A percentile compares a stretch with the other conserved stretches of the same genome.
These are phyloP conservation scores for Drosophila serrata DNA, from an alignment of 1,140 invertebrate genomes.

Conservation along the genomic window DNA sequence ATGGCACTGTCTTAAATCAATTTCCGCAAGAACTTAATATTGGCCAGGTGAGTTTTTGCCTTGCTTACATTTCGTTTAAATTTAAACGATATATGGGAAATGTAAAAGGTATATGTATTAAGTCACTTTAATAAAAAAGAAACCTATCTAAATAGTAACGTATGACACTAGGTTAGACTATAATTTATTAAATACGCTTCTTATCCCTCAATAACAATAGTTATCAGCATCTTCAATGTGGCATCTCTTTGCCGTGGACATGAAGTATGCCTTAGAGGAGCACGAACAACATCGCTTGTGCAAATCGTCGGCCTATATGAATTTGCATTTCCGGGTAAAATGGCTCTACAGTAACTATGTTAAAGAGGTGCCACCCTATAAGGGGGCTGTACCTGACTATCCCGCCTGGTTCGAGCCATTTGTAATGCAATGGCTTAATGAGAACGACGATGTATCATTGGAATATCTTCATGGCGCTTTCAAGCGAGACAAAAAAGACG, in stretches of 20 bases:
- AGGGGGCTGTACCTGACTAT: conserved; percentile 97
- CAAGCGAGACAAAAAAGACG: conserved; percentile 99
- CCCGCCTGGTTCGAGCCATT: conserved; percentile 99
- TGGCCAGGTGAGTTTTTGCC: conserved; percentile 89
- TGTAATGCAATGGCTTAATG: conserved; percentile 99
- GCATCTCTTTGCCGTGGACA: conserved; percentile 98
- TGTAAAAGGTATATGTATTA: too few relatives aligned
- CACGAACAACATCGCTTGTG: conserved; percentile 98
- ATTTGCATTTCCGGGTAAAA: conserved; percentile 98
- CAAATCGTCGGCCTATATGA: conserved; percentile 99
- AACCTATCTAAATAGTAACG: too few relatives aligned
- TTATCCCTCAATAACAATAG: conserved; percentile 86
- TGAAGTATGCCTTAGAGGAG: conserved; percentile 99
- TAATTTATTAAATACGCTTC: too few relatives aligned
- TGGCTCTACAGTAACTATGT: conserved; percentile 99
- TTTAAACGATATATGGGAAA: too few relatives aligned
- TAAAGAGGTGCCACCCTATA: conserved; percentile 98
- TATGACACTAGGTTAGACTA: too few relatives aligned
- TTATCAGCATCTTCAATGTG: conserved; percentile 99
- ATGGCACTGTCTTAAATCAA: conserved; percentile 99
- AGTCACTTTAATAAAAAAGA: too few relatives aligned
- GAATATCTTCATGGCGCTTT: conserved; percentile 99
- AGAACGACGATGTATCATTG: conserved; percentile 99
- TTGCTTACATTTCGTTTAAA: background rate
- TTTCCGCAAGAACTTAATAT: conserved; percentile 97